A percentile compares a stretch with the other conserved stretches of the same genome.
Conservation (phyloP, 2,797 vertebrate genomes). For the Toxotes lorentzi region DNA sequence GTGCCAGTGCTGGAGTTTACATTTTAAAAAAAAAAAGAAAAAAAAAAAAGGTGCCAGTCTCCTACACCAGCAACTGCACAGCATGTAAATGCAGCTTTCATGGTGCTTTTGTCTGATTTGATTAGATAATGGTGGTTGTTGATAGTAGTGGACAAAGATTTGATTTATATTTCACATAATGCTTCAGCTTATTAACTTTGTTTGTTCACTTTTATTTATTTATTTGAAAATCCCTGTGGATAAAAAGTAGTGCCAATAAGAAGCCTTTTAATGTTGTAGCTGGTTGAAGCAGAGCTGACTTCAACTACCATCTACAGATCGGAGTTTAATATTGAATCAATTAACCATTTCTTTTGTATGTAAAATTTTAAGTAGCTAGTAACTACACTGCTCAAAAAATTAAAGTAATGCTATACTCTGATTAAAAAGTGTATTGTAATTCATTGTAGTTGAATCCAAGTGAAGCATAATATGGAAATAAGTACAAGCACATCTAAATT, state of each 20-base stretch:
- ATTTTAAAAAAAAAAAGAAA: slow-evolving; percentile 21
- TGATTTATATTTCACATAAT: not conserved
- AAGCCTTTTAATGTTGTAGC: not conserved
- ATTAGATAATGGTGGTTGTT: slow-evolving; percentile 9
- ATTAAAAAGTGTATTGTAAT: no score
- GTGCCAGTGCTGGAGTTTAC: not conserved
- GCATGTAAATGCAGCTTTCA: slow-evolving; percentile 30
- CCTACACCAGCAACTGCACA: not conserved
- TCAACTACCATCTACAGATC: no score
- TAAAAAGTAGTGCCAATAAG: not conserved
- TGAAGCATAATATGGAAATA: not conserved
- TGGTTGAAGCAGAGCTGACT: no score
- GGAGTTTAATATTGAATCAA: no score
- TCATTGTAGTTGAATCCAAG: no score
- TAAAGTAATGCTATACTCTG: no score
- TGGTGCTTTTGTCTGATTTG: slow-evolving; percentile 4
- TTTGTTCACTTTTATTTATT: not conserved
- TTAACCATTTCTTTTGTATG: no score
- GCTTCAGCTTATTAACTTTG: not conserved
- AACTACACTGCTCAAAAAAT: no score
- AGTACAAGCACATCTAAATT: no score
- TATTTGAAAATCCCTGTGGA: not conserved
- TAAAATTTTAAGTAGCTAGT: no score
- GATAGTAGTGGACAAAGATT: not conserved
- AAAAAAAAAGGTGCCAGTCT: slow-evolving; percentile 1